Conservation (phyloP, 2,797 vertebrate genomes). For the Poecile montanus region DNA sequence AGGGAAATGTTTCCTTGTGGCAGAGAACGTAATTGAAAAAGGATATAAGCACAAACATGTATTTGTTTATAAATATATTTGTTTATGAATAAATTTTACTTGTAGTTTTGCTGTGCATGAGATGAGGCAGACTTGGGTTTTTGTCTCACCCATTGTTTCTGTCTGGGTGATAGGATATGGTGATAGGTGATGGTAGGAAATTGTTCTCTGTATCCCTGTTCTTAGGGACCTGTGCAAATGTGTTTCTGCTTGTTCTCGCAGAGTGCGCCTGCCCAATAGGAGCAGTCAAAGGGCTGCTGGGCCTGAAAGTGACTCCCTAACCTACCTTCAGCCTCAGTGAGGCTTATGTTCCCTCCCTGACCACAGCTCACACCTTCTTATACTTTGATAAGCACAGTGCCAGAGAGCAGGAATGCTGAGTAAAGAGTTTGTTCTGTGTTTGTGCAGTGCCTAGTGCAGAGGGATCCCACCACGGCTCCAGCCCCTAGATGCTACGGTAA, state of each 20-base stretch:
- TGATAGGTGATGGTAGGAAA: background rate
- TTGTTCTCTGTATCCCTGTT: background rate
- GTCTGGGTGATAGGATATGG: background rate
- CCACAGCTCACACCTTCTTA: background rate
- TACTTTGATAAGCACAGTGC: background rate
- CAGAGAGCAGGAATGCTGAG: background rate
- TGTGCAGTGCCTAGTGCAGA: slow-evolving; percentile 59
- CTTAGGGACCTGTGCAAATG: background rate
- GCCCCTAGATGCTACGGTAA: slow-evolving; percentile 50
- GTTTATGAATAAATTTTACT: background rate
- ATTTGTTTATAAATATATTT: background rate
- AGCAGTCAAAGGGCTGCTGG: background rate
- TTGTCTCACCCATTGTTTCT: background rate
- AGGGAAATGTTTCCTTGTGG: background rate
- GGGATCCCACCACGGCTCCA: background rate
- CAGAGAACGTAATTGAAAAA: background rate
- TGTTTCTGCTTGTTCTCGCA: background rate
- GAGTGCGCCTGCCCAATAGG: fast-evolving
- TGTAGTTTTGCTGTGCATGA: background rate
- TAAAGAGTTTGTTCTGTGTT: slow-evolving; percentile 59
- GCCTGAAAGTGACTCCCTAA: background rate
- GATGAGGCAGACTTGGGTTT: background rate
- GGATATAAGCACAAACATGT: background rate
- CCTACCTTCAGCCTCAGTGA: background rate
- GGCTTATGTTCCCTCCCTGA: background rate